Evolutionary conservation across 2,888 invertebrate species (phyloP), one percentile per base, ranked within the genome.

Genomic region (Hirtodrosophila histrioides): DNA sequence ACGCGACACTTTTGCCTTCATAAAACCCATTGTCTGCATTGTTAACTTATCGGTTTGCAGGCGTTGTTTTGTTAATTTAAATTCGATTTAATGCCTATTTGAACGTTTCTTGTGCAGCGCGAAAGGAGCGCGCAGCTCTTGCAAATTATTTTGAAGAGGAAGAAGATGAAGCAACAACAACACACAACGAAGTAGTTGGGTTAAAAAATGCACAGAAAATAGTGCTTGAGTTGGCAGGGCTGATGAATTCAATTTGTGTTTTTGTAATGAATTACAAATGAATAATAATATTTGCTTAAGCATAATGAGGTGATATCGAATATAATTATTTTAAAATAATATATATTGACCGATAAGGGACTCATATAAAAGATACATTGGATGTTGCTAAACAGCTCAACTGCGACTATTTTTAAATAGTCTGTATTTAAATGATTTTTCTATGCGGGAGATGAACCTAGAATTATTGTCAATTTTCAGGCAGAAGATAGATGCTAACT

Each of bases 91-190:
- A 41, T 53, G 44, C n/a, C 54, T 41, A 53, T 75, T 75, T 75
- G 69, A 75, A 78, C 65, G 48, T 39, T 29, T 61, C 65, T 64
- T 72, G 51, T 45, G 60, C 65, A 71, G 68, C 72, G 75, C 75
- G 75, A 66, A 75, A 78, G 81, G 72, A 72, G 75, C 81, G 78
- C 81, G 81, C 78, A 61, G 88, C 78, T 76, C 79, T 78, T 68
- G 82, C 81, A 72, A 80, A 84, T 84, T 81, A 71, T 61, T 69
- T 60, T 53, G 66, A 80, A 76, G 83, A 80, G 75, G 82, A 75
- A 81, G 72, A 78, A 44, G 76, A 49, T 17, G 17, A 17, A 17
- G 17, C 17, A 50, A 46, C 72, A 75, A 84, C 78, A 86, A 85
- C 82, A 84, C 41, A 55, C 50, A 58, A 50, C 48, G 33, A 54